Evolutionary conservation across 2,113 vertebrate genomes (phyloP), one percentile per base, ranked within the genome.

Genomic region (Zapus hudsonius): DNA sequence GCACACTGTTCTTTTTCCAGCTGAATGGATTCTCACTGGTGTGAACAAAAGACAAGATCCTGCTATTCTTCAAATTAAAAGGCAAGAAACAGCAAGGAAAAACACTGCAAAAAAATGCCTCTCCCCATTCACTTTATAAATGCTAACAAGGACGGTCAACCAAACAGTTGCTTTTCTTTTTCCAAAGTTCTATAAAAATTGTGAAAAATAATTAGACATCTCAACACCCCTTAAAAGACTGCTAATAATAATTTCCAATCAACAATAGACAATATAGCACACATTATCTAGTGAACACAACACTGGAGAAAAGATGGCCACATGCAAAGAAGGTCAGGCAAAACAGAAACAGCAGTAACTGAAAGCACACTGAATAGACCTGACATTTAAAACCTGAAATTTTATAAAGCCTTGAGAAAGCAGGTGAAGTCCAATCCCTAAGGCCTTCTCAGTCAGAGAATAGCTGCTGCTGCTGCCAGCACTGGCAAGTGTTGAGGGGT

Each of bases 181-280:
- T 86, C 89, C 85, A 80, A 94, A 96, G 93, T 93, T 97, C 89
- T 96, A 96, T 81, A 95, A 95, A 97, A 97, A 91, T 96, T 90
- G 85, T 96, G 96, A 93, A 95, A 97, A 97, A 97, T 95, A 97
- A 97, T 96, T 96, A 97, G 96, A 95, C 75, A 96, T 94, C 92
- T 97, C 87, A 95, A 86, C 94, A 72, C 59, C 80, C 64, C 97
- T 95, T 93, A 81, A 95, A 96, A 93, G 92, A 80, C 44, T 89
- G 36, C 76, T 74, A 44, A 87, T 59, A 83, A 95, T 55, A 75
- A 81, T 55, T 40, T 76, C 64, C 40, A 90, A 69, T 17, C 36
- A 47, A 69, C 44, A 6, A 10, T 3, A 79, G 57, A 84, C 78
- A 82, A 59, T 12, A 64, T 0, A 70, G 52, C 27, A 31, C n/a